Evolutionary conservation across 2,113 vertebrate genomes (phyloP), one percentile per base, ranked within the genome.

Genomic region (Odobenus rosmarus): DNA sequence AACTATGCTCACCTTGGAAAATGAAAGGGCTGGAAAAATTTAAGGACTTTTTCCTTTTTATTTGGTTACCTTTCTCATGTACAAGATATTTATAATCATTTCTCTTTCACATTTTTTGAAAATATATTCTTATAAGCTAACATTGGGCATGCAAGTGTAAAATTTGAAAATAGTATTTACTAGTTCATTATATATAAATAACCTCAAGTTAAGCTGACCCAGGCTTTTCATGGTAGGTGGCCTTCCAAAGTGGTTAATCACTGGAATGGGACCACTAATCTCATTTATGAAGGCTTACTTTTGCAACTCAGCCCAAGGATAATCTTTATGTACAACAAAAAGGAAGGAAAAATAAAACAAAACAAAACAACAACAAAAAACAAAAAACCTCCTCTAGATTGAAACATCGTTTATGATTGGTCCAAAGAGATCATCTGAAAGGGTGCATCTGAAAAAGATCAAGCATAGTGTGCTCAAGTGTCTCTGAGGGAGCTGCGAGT

Each of bases 1-100:
- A 77, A 4, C 36, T 82, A 42, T 18, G 11, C 76, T 85, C 39
- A 85, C 49, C 81, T 93, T 93, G 72, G 49, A 85, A 95, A 96
- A 55, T 85, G 5, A 93, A 93, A 94, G 18, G 19, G 9, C 19
- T 69, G 23, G 39, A 64, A 59, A 86, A 39, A 23, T 82, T 90
- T 79, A 64, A 88, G 55, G 10, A 36, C 31, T 67, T 33, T 71
- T n/a, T 33, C 24, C 8, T 9, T 87, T 31, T 93, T 71, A 55
- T 80, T 93, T 95, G 85, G 14, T 74, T 71, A 85, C 23, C 15
- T 39, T 93, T 72, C 90, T 87, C 76, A 33, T 57, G 10, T 67
- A 24, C 9, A 67, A 74, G 7, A 9, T 84, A 55, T 89, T 94
- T 95, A 10, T 39, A 86, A 18, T 33, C 10, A 62, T 82, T 16